A percentile compares a stretch with the other conserved stretches of the same genome.
Conservation (phyloP, 2,113 vertebrate species). For the Hippoglossus stenolepis region DNA sequence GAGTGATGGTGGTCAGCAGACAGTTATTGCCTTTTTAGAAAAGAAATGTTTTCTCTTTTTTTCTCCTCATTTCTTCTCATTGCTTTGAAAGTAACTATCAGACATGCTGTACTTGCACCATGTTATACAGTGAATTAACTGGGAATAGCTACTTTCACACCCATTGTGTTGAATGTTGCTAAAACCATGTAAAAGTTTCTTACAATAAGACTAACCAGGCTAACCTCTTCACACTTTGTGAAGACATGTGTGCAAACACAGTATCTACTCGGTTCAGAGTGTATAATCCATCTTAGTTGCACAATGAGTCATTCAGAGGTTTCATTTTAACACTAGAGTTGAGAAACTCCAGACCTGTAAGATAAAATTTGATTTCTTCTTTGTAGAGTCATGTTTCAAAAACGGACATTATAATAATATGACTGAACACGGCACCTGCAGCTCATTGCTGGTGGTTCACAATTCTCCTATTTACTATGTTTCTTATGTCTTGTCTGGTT, state of each 20-base stretch:
- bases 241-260: background rate
- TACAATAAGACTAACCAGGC: background rate
- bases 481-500: background rate
- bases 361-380: background rate
- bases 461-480: background rate
- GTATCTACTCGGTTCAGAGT: background rate
- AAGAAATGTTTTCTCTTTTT: background rate
- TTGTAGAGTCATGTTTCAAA: background rate
- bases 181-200: background rate
- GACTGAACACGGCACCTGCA: background rate
- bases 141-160: no score
- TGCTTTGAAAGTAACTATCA: background rate
- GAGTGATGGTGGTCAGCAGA: background rate
- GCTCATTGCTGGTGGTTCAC: no score
- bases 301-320: background rate
- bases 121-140: no score
- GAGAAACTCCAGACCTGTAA: background rate
- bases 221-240: background rate
- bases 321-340: background rate
- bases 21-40: slow-evolving; percentile 7
- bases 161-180: background rate
- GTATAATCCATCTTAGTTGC: background rate
- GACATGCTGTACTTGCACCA: background rate
- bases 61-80: background rate
- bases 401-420: background rate